Percentiles rank a stretch among this genome's conserved stretches.
Conservation (phyloP, 2,797 vertebrate genomes). For the Lepus oiostolus region DNA sequence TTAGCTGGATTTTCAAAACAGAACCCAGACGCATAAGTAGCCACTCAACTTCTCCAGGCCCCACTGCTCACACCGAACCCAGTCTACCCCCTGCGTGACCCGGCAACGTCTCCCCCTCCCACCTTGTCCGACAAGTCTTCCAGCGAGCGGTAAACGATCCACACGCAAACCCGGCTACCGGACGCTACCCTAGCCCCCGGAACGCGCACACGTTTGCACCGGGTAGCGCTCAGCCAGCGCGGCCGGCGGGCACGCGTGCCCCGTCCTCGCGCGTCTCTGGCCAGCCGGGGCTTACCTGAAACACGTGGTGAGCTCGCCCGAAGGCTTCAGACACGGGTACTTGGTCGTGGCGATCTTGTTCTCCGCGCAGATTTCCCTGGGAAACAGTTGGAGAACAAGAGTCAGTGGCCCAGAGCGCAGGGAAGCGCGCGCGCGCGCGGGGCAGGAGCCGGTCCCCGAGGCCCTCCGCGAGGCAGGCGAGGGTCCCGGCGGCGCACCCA, state of each 20-base stretch:
- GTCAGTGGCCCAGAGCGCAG: not conserved
- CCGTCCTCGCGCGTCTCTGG: fast-evolving
- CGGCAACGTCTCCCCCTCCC: not conserved
- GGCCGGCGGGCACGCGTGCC: not conserved
- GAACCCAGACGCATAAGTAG: slow-evolving; percentile 44
- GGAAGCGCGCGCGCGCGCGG: fast-evolving
- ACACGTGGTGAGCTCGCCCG: slow-evolving; percentile 95
- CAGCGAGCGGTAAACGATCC: too few relatives aligned
- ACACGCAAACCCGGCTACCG: not conserved
- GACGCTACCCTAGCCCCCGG: not conserved
- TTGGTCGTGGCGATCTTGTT: slow-evolving; percentile 94
- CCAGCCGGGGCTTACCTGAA: slow-evolving; percentile 92
- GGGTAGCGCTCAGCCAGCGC: fast-evolving
- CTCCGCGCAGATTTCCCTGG: slow-evolving; percentile 95
- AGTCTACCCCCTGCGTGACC: not conserved
- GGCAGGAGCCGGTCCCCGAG: not conserved
- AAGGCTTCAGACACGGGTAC: slow-evolving; percentile 95
- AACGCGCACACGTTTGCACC: not conserved
- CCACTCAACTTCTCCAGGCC: slow-evolving; percentile 1
- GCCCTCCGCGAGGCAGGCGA: not conserved
- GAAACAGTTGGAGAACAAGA: not conserved
- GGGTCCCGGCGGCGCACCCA: not conserved
- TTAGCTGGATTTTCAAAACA: slow-evolving; percentile 76
- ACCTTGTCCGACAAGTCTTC: not conserved
- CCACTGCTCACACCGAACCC: slow-evolving; percentile 53